Base-by-base conservation (phyloP, 2,888 invertebrate genomes). In the Synanthedon formicaeformis region DNA sequence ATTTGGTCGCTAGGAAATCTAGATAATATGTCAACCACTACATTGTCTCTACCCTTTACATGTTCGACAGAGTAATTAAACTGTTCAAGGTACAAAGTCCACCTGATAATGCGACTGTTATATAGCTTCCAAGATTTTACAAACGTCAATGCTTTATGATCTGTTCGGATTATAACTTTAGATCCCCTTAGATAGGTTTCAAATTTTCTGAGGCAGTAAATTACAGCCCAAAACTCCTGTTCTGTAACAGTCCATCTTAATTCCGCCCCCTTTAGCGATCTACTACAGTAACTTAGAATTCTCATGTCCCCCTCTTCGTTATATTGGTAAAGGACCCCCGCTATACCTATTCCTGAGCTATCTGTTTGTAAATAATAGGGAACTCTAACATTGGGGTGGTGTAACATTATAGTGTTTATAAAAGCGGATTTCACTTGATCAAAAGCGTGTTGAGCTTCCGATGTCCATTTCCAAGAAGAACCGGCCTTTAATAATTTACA, bases 241-340 rank as follows among this genome's bases (percentile, higher is more conserved):
- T 66, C 63, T 0, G 62, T 60, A 1, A 62, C 60, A 0, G 63
- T 61, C 65, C 63, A 63, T 13, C 53, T 60, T 13, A 54, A 34
- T 50, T 62, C 54, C 1, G 60, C 51, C 0, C 56, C 56, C 8
- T 50, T 60, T 45, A 63, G 53, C 0, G 53, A 40, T 49, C 54
- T 61, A 52, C 64, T 65, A 55, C 55, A 51, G 40, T 55, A 64
- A 0, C 61, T 60, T 10, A 63, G 23, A 1, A 60, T 48, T 48
- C 48, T 54, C 14, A 54, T 34, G 1, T 62, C 57, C 0, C 48
- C 52, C 0, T 56, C 3, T 1, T 59, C 55, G 11, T 54, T 52
- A 12, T 53, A 12, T 52, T 64, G 64, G 48, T 59, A 64, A 2
- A 64, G 34, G 1, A 57, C 51, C 6, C 63, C 59, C 10, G 58